A percentile compares a stretch with the other conserved stretches of the same genome.
Conservation (phyloP, 2,113 vertebrate genomes). For the Vulpes lagopus region DNA sequence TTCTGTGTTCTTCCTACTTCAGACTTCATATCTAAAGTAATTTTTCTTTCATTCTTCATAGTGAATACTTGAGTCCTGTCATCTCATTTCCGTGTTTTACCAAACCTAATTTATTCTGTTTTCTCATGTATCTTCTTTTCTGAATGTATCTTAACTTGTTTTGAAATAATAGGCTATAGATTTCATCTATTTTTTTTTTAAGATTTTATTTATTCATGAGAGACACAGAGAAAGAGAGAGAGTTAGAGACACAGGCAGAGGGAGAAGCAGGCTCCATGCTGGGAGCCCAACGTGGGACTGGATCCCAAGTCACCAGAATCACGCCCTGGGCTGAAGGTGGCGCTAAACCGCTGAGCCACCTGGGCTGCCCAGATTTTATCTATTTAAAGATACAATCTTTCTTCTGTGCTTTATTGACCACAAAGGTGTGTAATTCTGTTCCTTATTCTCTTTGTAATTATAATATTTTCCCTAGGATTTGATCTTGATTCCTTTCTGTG, state of each 20-base stretch:
- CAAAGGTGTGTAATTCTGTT: not conserved
- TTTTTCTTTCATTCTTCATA: not conserved
- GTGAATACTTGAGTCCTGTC: not conserved
- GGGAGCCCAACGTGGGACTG: no score
- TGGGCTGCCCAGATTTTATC: not conserved
- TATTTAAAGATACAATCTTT: not conserved
- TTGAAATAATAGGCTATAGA: not conserved
- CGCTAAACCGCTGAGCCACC: no score
- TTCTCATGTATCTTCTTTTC: not conserved
- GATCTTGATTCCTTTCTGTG: not conserved
- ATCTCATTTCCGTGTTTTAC: not conserved
- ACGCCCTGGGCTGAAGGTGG: no score
- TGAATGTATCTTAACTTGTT: not conserved
- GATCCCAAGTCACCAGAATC: no score
- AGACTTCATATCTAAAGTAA: not conserved
- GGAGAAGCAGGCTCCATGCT: no score
- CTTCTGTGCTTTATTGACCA: not conserved
- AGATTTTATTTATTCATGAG: no score
- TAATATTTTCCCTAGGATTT: not conserved
- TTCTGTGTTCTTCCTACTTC: not conserved
- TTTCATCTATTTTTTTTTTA: not conserved
- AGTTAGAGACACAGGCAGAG: no score
- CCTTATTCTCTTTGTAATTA: not conserved
- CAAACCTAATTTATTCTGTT: not conserved
- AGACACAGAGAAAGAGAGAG: no score